phyloP scores from a whole-genome alignment of 2,888 invertebrate species.

The Epistrophella euchroma region DNA sequence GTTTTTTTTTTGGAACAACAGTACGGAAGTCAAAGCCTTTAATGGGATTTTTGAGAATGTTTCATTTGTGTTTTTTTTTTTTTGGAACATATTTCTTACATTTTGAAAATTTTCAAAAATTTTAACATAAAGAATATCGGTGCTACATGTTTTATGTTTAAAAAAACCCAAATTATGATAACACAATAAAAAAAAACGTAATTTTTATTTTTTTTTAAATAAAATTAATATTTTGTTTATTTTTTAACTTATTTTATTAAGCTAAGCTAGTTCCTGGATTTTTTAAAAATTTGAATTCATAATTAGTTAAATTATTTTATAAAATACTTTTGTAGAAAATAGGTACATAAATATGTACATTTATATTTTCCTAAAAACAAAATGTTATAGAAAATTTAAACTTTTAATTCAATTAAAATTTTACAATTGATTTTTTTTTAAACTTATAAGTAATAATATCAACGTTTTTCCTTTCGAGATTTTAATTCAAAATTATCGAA shows the following conservation, averaged over 20 bases:
- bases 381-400: not conserved
- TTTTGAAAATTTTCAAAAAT: not conserved
- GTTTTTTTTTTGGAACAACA: constrained; percentile 45
- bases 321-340: too few relatives aligned
- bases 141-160: too few relatives aligned
- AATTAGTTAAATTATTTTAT: too few relatives aligned
- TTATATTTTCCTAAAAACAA: not conserved
- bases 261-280: too few relatives aligned
- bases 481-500: not conserved
- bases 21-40: constrained; percentile 34
- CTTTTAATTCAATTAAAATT: not conserved
- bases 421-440: not conserved
- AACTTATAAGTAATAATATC: not conserved
- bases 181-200: too few relatives aligned
- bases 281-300: too few relatives aligned
- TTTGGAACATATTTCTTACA: constrained; percentile 41
- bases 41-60: constrained; percentile 32
- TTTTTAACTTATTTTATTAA: too few relatives aligned
- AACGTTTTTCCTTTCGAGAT: not conserved
- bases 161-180: too few relatives aligned
- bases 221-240: too few relatives aligned
- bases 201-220: too few relatives aligned
- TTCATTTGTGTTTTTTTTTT: constrained; percentile 23
- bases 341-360: not conserved
- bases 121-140: too few relatives aligned